Evolutionary conservation across 2,797 vertebrate genomes (phyloP).

Genomic region (Okamejei kenojei): DNA sequence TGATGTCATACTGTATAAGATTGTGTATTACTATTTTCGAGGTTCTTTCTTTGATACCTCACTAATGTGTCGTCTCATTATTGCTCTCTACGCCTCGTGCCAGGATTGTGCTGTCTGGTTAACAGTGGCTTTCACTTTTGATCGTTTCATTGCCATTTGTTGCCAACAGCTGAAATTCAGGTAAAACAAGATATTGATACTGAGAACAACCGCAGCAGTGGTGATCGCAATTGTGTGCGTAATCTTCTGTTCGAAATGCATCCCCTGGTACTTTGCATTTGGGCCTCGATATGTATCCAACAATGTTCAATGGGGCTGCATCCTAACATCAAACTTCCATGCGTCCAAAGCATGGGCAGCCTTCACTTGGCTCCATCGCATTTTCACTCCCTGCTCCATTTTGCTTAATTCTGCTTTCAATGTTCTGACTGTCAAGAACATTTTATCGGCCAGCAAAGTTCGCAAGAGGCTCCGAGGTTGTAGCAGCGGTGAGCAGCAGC

Average conservation of each 20-base stretch:
- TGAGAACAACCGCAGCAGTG: background rate
- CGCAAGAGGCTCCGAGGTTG: background rate
- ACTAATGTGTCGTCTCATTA: background rate
- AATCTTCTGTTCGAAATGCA: background rate
- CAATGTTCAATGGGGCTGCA: background rate
- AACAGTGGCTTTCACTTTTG: background rate
- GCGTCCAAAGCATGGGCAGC: background rate
- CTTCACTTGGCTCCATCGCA: conserved; percentile 7
- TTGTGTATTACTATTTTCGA: background rate
- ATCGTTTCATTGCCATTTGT: no score
- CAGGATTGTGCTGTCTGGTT: background rate
- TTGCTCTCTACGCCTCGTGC: background rate
- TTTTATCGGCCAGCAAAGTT: background rate
- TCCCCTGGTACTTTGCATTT: conserved; percentile 7
- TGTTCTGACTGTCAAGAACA: no score
- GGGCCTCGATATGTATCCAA: background rate
- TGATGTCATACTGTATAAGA: background rate
- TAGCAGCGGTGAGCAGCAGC: background rate
- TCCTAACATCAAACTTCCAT: background rate
- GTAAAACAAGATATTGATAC: background rate
- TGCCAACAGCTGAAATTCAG: no score
- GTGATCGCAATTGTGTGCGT: background rate
- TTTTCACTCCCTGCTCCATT: no score
- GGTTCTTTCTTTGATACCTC: background rate
- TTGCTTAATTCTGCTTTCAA: no score